phyloP scores from a whole-genome alignment of 2,888 invertebrate species.

The Hirudinaria manillensis region DNA sequence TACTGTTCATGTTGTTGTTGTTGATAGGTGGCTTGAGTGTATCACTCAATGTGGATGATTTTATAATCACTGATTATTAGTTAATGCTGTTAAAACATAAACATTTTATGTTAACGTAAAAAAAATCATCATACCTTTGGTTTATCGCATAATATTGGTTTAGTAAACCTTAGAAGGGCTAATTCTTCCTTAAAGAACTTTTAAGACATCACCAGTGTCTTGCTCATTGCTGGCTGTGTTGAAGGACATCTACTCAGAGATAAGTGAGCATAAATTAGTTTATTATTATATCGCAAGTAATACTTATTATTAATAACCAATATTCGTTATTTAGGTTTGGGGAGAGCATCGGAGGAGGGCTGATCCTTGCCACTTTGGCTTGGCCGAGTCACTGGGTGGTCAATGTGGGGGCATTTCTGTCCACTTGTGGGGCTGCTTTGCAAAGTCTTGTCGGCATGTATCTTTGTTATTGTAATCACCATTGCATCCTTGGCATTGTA shows the following conservation, averaged over 20 bases:
- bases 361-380: constrained; percentile 92
- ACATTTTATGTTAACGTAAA: neutral
- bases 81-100: too few species aligned
- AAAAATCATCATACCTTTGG: neutral
- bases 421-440: constrained; percentile 93
- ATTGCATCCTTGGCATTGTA: neutral
- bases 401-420: constrained; percentile 92
- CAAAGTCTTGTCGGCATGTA: constrained; percentile 77
- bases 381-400: constrained; percentile 99
- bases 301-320: too few species aligned
- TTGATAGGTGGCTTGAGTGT: neutral
- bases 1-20: neutral
- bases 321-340: constrained; percentile 84
- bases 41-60: neutral
- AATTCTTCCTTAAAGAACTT: neutral
- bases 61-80: too few species aligned
- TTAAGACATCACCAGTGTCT: constrained; percentile 72
- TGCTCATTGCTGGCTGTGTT: constrained; percentile 89
- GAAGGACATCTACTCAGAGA: constrained; percentile 89
- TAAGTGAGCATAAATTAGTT: constrained; percentile 66
- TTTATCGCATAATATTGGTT: neutral
- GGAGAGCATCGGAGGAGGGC: constrained; percentile 85
- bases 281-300: too few species aligned
- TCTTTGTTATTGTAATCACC: too few species aligned
- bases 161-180: too few species aligned